Percentiles rank a stretch among this genome's conserved stretches.
phyloP scores from a whole-genome alignment of 1,140 invertebrate genomes.

The Drepana arcuata region DNA sequence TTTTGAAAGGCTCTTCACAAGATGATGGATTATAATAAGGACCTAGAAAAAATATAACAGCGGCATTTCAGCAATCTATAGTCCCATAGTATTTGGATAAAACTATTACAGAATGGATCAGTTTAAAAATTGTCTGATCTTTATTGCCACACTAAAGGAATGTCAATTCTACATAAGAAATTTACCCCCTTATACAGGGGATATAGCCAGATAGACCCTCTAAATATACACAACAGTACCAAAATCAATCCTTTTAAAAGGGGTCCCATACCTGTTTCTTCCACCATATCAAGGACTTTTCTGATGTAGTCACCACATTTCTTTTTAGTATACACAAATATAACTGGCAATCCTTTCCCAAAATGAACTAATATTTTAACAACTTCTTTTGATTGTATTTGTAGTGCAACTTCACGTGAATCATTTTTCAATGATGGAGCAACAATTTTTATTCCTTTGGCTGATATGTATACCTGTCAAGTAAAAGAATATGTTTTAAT shows the following conservation, averaged over 20 bases:
- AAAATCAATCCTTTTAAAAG: too few species aligned
- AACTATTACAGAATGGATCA: too few species aligned
- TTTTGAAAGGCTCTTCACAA: constrained; percentile 77
- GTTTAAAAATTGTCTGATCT: too few species aligned
- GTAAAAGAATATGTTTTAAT: constrained; percentile 8
- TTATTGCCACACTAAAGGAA: too few species aligned
- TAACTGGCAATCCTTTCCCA: constrained; percentile 79
- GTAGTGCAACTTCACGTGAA: constrained; percentile 72
- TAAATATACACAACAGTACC: too few species aligned
- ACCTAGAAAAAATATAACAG: constrained; percentile 35
- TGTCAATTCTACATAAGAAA: too few species aligned
- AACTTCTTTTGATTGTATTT: constrained; percentile 77
- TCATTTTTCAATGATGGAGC: constrained; percentile 77
- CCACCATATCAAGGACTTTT: constrained; percentile 78
- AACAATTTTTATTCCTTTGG: constrained; percentile 77
- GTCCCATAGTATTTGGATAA: too few species aligned
- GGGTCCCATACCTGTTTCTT: constrained; percentile 76
- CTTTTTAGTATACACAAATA: constrained; percentile 83
- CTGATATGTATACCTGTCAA: constrained; percentile 75
- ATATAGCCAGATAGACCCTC: too few species aligned
- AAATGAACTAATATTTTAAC: constrained; percentile 83
- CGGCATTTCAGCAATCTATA: too few species aligned
- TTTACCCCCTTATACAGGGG: too few species aligned
- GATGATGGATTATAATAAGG: constrained; percentile 74
- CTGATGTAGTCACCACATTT: constrained; percentile 78